phyloP scores from a whole-genome alignment of 1,140 invertebrate genomes.

The Pogonus chalceus region DNA sequence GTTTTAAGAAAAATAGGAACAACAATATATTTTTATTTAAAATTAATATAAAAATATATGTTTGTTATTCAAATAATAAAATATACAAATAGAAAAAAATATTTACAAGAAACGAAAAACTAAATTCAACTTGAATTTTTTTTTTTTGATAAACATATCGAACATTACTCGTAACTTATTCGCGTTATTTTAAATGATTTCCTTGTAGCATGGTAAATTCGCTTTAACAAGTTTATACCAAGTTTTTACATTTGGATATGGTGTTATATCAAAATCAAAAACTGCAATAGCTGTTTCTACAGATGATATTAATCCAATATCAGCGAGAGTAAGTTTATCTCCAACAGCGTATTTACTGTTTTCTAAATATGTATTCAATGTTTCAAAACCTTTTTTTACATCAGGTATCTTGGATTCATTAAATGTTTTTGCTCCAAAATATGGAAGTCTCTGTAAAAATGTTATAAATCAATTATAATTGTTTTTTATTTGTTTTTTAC shows the following conservation, averaged over 20 bases:
- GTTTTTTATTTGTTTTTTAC: too few species aligned
- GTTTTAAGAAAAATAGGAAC: too few species aligned
- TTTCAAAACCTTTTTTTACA: constrained; percentile 34
- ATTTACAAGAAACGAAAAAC: too few species aligned
- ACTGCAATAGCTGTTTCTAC: constrained; percentile 23
- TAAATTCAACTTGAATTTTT: too few species aligned
- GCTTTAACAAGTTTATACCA: background rate
- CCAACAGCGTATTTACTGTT: constrained; percentile 33
- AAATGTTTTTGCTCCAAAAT: constrained; percentile 18
- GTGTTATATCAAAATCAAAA: background rate
- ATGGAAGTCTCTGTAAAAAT: constrained; percentile 29
- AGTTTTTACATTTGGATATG: background rate
- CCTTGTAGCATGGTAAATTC: background rate
- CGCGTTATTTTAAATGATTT: background rate
- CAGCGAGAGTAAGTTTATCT: constrained; percentile 42
- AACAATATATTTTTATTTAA: too few species aligned
- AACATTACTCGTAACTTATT: background rate
- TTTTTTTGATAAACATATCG: too few species aligned
- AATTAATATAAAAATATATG: too few species aligned
- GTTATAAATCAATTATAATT: too few species aligned
- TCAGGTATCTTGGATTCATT: constrained; percentile 19
- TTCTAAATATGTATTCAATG: constrained; percentile 32
- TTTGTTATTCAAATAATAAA: too few species aligned
- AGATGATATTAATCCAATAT: constrained; percentile 30
- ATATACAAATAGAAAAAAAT: too few species aligned